Conservation (phyloP, 2,797 vertebrate species). For the Myotis planiceps region DNA sequence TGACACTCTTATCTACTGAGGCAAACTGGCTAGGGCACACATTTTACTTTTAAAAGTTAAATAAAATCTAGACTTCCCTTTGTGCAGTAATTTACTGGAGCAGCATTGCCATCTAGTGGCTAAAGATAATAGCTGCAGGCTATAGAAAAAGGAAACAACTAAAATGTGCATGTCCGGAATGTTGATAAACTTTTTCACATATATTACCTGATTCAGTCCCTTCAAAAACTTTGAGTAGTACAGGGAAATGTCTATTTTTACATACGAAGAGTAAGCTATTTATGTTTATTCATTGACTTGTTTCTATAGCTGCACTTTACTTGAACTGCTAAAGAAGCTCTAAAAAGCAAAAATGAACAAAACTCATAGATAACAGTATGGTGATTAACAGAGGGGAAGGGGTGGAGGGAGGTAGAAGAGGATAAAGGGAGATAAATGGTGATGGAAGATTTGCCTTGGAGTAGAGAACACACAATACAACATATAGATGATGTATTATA, state of each 20-base stretch:
- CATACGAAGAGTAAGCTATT: neutral
- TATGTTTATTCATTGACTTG: neutral
- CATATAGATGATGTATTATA: neutral
- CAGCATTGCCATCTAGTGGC: conserved; percentile 53
- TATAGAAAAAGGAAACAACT: neutral
- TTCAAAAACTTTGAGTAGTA: neutral
- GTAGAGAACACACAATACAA: neutral
- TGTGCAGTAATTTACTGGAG: neutral
- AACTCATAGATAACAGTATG: neutral
- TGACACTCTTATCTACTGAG: no score
- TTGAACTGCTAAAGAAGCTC: neutral
- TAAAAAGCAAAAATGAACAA: neutral
- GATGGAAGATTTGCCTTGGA: neutral
- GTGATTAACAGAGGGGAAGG: neutral
- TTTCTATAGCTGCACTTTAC: neutral
- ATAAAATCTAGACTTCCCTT: neutral
- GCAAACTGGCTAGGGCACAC: no score
- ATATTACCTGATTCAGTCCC: neutral
- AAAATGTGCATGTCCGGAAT: neutral
- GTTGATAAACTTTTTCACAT: neutral
- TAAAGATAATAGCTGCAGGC: neutral
- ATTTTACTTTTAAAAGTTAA: neutral
- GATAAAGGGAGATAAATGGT: neutral
- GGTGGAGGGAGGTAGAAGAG: neutral
- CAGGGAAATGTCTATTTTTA: neutral